Conservation (phyloP, 2,113 vertebrate genomes). For the Protomyctophum bolini region DNA sequence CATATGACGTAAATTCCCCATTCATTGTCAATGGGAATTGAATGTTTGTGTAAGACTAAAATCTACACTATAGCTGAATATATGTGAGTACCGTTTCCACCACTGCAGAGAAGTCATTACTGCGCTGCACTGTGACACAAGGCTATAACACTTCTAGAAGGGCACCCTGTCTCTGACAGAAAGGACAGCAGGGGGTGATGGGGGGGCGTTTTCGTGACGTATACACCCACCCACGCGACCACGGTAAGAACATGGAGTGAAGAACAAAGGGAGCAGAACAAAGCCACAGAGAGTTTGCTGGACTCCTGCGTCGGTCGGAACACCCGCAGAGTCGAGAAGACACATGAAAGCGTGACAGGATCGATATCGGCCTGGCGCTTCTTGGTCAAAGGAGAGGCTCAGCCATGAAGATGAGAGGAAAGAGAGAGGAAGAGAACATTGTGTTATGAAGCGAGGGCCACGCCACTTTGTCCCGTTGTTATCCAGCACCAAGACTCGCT, state of each 20-base stretch:
- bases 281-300: constrained; percentile 39
- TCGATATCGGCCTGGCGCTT: constrained; percentile 63
- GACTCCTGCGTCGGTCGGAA: constrained; percentile 55
- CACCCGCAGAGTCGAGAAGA: constrained; percentile 29
- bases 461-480: constrained; percentile 38
- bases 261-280: constrained; percentile 49
- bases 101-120: no score
- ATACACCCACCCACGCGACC: constrained; percentile 11
- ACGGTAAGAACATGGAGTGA: constrained; percentile 22
- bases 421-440: constrained; percentile 35
- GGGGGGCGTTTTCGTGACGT: constrained; percentile 30
- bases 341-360: constrained; percentile 56
- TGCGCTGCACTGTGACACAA: no score
- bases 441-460: constrained; percentile 51
- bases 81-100: no score
- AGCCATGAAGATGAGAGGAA: constrained; percentile 47
- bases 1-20: no score
- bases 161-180: constrained; percentile 1
- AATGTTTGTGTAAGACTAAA: no score
- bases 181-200: neutral
- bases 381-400: constrained; percentile 47
- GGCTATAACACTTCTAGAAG: no score
- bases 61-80: no score
- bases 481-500: constrained; percentile 35
- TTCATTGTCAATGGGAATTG: no score